Percentiles rank a stretch among this genome's conserved stretches.
Conservation (phyloP, 2,797 vertebrate genomes). For the Pseudopleuronectes americanus region DNA sequence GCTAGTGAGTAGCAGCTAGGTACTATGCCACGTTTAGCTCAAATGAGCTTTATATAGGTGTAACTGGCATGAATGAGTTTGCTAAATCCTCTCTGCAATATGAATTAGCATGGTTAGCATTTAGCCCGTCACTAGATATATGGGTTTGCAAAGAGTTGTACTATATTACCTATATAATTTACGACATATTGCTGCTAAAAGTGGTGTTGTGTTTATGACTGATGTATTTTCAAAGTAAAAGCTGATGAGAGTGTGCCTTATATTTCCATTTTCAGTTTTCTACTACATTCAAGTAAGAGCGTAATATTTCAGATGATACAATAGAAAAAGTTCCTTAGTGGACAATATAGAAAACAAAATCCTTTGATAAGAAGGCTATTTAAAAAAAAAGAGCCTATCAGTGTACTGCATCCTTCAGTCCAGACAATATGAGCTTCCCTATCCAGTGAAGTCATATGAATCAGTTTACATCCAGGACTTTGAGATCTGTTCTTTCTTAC, state of each 20-base stretch:
- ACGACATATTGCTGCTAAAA: neutral
- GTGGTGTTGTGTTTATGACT: neutral
- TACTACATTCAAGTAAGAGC: neutral
- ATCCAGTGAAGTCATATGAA: neutral
- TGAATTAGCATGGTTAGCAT: no score
- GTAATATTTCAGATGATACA: neutral
- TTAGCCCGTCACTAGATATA: no score
- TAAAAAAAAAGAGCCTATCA: neutral
- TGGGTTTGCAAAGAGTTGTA: no score
- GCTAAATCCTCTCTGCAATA: neutral
- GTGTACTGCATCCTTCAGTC: slow-evolving; percentile 1
- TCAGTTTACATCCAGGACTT: neutral
- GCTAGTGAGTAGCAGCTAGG: neutral
- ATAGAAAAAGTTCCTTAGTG: slow-evolving; percentile 9
- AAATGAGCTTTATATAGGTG: neutral
- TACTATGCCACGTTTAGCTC: no score
- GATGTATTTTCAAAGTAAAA: neutral
- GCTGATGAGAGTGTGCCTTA: neutral
- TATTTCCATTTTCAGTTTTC: neutral
- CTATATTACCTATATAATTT: no score
- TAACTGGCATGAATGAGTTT: neutral
- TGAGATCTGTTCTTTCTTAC: slow-evolving; percentile 3
- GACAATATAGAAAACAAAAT: neutral
- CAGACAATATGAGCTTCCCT: neutral
- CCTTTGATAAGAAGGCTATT: no score